These are phyloP conservation scores for Adineta ricciae DNA, from an alignment of 2,888 invertebrate species.

Conservation along the genomic window DNA sequence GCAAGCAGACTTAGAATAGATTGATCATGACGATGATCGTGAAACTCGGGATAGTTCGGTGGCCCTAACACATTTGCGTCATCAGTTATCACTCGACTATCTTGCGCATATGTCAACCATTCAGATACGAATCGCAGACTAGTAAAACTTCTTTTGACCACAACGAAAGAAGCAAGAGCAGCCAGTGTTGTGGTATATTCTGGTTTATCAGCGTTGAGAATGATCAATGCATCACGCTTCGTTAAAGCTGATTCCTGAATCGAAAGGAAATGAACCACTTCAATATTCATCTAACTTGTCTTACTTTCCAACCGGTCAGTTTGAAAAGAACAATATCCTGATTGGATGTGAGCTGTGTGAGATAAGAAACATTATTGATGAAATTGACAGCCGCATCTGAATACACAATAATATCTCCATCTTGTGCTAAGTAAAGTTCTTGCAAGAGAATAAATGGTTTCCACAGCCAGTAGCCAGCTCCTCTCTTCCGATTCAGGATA, in stretches of 20 bases:
- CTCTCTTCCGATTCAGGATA: not conserved
- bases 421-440: not conserved
- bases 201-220: not conserved
- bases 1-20: not conserved
- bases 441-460: not conserved
- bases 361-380: not conserved
- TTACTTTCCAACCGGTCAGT: not conserved
- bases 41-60: not conserved
- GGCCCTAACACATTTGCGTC: not conserved
- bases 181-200: not conserved
- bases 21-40: not conserved
- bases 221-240: not conserved
- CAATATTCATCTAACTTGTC: not conserved
- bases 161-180: not conserved
- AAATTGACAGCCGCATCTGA: not conserved
- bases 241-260: not conserved
- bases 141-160: not conserved
- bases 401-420: not conserved
- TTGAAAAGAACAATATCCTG: not conserved
- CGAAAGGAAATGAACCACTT: not conserved
- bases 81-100: not conserved
- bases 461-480: not conserved
- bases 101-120: not conserved
- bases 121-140: not conserved
- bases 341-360: not conserved